A percentile compares a stretch with the other conserved stretches of the same genome.
phyloP scores from a whole-genome alignment of 2,888 invertebrate genomes.

The Orchesellides sinensis region DNA sequence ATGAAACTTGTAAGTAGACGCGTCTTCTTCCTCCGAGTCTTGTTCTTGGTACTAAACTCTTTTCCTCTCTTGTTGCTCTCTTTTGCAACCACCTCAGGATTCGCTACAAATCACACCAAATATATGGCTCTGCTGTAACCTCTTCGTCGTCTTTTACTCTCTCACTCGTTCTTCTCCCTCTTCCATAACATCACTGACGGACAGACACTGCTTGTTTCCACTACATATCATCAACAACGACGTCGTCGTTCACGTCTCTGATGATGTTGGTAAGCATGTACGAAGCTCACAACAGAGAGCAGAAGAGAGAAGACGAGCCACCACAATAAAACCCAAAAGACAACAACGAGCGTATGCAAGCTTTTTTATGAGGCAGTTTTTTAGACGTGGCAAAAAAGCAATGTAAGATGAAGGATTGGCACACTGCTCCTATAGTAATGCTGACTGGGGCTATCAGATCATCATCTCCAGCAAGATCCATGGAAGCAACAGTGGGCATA shows the following conservation, averaged over 20 bases:
- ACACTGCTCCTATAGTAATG: slow-evolving; percentile 4
- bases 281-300: neutral
- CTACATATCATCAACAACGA: neutral
- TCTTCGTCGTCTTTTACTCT: slow-evolving; percentile 9
- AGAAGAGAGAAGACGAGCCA: neutral
- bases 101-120: neutral
- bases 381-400: neutral
- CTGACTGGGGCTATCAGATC: too few species aligned
- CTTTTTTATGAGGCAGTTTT: neutral
- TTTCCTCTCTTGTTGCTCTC: slow-evolving; percentile 27
- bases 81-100: slow-evolving; percentile 33
- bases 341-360: neutral
- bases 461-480: too few species aligned
- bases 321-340: neutral
- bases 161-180: slow-evolving; percentile 8
- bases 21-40: neutral
- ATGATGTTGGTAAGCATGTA: too few species aligned
- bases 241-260: neutral
- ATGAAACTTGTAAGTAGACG: neutral
- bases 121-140: neutral
- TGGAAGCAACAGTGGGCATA: too few species aligned
- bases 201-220: neutral
- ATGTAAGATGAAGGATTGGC: neutral
- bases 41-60: slow-evolving; percentile 25
- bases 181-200: slow-evolving; percentile 20